These are phyloP conservation scores for Trichopria drosophilae DNA, from an alignment of 2,888 invertebrate genomes.

Conservation along the genomic window DNA sequence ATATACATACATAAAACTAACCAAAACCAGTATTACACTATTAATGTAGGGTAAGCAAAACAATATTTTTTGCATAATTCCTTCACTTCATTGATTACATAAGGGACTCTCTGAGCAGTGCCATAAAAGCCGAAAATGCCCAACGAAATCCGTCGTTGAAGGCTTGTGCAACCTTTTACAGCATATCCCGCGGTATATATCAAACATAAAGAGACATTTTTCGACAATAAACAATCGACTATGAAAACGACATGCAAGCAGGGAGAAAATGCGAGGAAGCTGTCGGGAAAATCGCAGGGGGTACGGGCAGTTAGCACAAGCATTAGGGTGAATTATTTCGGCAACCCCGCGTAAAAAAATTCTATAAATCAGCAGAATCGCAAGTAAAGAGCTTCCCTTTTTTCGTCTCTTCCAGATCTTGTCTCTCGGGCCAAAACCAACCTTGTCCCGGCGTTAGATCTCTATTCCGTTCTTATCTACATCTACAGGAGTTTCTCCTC, in stretches of 20 bases:
- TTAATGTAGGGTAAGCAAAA: too few species aligned
- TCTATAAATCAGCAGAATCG: conserved; percentile 53
- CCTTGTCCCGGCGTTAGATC: conserved; percentile 39
- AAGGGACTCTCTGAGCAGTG: too few species aligned
- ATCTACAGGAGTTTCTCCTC: too few species aligned
- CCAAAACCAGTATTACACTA: too few species aligned
- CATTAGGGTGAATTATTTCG: conserved; percentile 58
- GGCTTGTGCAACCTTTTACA: too few species aligned
- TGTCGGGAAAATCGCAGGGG: conserved; percentile 37
- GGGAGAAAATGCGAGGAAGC: conserved; percentile 14
- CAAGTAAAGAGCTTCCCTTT: conserved; percentile 29
- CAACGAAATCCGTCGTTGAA: too few species aligned
- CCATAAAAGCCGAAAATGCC: too few species aligned
- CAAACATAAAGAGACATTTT: conserved; percentile 44
- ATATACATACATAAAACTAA: too few species aligned
- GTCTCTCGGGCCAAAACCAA: conserved; percentile 42
- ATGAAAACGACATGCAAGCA: too few species aligned
- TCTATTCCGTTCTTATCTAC: conserved; percentile 40
- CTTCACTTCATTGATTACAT: too few species aligned
- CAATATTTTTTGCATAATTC: too few species aligned
- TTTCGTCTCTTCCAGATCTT: conserved; percentile 39
- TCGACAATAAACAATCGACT: conserved; percentile 51
- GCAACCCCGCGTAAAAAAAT: conserved; percentile 53
- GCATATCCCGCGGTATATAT: too few species aligned
- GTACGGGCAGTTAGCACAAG: conserved; percentile 53